Base-by-base conservation (phyloP, 2,113 vertebrate species). In the Gopherus flavomarginatus region DNA sequence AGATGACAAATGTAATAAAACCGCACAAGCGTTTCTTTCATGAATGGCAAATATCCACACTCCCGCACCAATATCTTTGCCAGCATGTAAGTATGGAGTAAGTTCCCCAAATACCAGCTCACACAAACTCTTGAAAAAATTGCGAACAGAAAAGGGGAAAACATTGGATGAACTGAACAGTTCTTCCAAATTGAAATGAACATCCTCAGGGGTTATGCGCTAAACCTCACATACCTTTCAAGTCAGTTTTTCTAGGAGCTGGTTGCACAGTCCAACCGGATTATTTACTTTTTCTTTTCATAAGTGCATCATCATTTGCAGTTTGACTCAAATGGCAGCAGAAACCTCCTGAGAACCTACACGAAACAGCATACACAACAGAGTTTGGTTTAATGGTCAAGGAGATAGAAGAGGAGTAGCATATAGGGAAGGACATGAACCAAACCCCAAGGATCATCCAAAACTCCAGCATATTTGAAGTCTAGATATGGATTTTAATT, bases 1-100 rank as follows among this genome's bases (percentile, higher is more conserved):
- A 57, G 19, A 47, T 0, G 1, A 77, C 26, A 4, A n/a, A 0
- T 13, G 14, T 24, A 44, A n/a, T 21, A 12, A 2, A 35, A 50
- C 57, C 38, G 75, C 1, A 5, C n/a, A 42, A 6, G 10, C 5
- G 17, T 21, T 87, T 85, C 3, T 11, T 54, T 3, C 0, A 44
- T 16, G 19, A 62, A 47, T 22, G 31, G 75, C 42, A 65, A 69
- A 78, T 2, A 50, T 22, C 85, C 62, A 52, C 6, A 0, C 17
- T 52, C 29, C 7, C 31, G 3, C 8, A 6, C n/a, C 35, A 12
- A 8, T 4, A 38, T 1, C 65, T 85, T 50, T 31, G 6, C 35
- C 49, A 31, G n/a, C 53, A 42, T 11, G 6, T 3, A 22, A 83
- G 11, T 38, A 38, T 11, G 21, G n/a, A 72, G 12, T 35, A 14